Conservation (phyloP, 1,140 invertebrate genomes). For the Araneus ventricosus region DNA sequence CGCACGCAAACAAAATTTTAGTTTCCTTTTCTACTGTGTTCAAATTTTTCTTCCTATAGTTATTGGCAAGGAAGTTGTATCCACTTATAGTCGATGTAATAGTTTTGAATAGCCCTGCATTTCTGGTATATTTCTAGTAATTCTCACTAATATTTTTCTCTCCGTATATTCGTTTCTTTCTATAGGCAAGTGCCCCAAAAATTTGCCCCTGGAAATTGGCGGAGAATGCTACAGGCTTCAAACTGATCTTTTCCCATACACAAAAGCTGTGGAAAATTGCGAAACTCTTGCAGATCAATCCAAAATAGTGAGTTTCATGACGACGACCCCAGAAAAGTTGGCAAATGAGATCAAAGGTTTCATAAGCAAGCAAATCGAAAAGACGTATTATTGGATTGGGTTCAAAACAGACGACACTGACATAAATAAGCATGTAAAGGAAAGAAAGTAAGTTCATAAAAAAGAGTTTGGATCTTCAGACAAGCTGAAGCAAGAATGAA, state of each 20-base stretch:
- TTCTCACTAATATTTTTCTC: too few species aligned
- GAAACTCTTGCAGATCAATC: background rate
- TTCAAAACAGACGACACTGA: background rate
- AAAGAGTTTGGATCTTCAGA: background rate
- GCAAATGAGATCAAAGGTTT: background rate
- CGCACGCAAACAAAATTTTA: too few species aligned
- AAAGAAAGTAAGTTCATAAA: slow-evolving; percentile 35
- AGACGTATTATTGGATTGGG: slow-evolving; percentile 38
- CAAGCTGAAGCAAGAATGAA: too few species aligned
- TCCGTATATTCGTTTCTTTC: background rate
- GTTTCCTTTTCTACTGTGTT: too few species aligned
- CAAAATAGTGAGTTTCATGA: background rate
- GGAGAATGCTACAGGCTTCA: background rate
- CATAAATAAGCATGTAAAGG: background rate
- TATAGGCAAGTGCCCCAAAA: background rate
- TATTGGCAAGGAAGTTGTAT: too few species aligned
- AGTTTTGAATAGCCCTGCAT: too few species aligned
- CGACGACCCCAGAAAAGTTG: background rate
- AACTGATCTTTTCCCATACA: background rate
- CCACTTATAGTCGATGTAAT: too few species aligned
- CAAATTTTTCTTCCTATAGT: too few species aligned
- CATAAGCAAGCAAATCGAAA: background rate
- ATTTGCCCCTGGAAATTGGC: background rate
- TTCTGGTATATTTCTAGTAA: too few species aligned
- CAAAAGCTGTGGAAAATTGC: background rate